Percentiles rank a stretch among this genome's conserved stretches.
These are phyloP conservation scores for Trissolcus basalis DNA, from an alignment of 1,140 invertebrate genomes.

Conservation along the genomic window DNA sequence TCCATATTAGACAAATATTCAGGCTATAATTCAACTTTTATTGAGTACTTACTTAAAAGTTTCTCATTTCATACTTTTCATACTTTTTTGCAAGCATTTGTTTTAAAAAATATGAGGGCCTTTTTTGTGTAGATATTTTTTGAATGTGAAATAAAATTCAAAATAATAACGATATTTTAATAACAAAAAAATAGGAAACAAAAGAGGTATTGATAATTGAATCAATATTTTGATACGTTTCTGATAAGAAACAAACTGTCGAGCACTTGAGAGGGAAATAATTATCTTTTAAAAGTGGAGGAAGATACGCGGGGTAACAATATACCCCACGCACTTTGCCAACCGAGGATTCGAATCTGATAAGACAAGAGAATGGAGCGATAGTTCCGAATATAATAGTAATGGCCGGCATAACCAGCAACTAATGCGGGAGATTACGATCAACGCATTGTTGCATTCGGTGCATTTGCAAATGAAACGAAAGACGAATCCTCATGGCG, in stretches of 20 bases:
- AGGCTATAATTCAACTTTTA: no score
- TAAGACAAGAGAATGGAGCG: conserved; percentile 52
- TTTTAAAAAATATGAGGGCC: no score
- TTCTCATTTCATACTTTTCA: no score
- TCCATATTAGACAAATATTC: no score
- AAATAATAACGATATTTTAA: no score
- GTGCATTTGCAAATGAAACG: conserved; percentile 45
- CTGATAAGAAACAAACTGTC: neutral
- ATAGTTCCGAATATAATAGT: conserved; percentile 53
- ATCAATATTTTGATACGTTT: conserved; percentile 19
- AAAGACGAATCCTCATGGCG: conserved; percentile 50
- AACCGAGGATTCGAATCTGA: conserved; percentile 39
- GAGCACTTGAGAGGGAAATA: conserved; percentile 28
- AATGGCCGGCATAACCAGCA: conserved; percentile 53
- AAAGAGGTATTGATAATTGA: neutral
- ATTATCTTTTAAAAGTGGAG: conserved; percentile 20
- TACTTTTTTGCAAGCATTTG: no score
- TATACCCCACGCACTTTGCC: conserved; percentile 38
- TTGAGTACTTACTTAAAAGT: no score
- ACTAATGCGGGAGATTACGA: conserved; percentile 62
- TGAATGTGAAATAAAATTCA: no score
- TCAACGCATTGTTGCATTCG: conserved; percentile 46
- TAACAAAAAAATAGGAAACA: neutral
- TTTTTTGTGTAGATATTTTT: no score
- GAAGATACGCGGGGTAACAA: conserved; percentile 9